Conservation (phyloP, 2,888 invertebrate species). For the Aleiodes alternator region DNA sequence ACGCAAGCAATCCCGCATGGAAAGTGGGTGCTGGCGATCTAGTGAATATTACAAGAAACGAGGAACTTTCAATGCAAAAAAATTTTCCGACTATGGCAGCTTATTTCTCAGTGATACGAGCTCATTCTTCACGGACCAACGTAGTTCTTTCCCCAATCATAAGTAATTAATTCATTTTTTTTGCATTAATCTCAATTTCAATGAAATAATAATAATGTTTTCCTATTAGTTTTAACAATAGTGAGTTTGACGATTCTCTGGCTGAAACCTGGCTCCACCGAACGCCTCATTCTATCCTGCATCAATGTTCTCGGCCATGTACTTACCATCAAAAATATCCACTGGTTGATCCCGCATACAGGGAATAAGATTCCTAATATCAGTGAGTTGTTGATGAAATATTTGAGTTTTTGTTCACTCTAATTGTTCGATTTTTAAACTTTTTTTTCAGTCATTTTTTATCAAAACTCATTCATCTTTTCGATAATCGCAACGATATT, state of each 20-base stretch:
- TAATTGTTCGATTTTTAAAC: background rate
- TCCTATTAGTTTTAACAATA: conserved; percentile 76
- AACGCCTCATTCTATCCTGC: conserved; percentile 78
- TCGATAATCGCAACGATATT: conserved; percentile 57
- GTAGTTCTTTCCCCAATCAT: conserved; percentile 77
- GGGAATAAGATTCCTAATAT: conserved; percentile 68
- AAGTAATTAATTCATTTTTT: conserved; percentile 59
- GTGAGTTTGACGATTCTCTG: conserved; percentile 79
- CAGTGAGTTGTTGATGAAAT: conserved; percentile 55
- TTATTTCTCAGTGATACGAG: conserved; percentile 78
- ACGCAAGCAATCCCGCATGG: conserved; percentile 77
- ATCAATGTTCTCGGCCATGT: conserved; percentile 80
- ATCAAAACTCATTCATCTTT: conserved; percentile 62
- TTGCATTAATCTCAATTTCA: background rate
- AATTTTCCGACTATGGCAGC: conserved; percentile 79
- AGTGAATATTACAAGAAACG: conserved; percentile 75
- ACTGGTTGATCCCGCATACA: conserved; percentile 78
- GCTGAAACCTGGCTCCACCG: conserved; percentile 78
- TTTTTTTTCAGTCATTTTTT: conserved; percentile 64
- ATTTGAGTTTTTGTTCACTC: background rate
- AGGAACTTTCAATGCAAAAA: conserved; percentile 77
- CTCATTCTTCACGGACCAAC: conserved; percentile 77
- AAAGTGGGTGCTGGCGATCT: conserved; percentile 74
- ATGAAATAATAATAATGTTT: too few species aligned
- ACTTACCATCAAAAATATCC: conserved; percentile 78